Evolutionary conservation across 2,888 invertebrate species (phyloP), one percentile per base, ranked within the genome.

Genomic region (Halictus quadricinctus): DNA sequence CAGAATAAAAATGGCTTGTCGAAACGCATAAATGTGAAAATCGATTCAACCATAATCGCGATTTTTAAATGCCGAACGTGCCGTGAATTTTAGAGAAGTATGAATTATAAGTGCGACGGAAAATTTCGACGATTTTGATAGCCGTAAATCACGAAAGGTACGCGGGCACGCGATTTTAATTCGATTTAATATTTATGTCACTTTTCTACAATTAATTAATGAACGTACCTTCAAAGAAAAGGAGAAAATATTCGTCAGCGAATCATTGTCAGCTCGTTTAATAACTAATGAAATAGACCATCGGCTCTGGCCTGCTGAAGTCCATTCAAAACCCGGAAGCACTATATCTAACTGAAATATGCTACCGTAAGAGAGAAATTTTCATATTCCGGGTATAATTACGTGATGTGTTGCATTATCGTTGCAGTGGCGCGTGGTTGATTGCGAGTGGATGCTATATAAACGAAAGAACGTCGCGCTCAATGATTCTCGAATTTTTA

Each of bases 371-470:
- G 69, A 41, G 85, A 76, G 85, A 85, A 86, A 86, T 85, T 78
- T 78, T 84, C 78, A 78, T 86, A 81, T 76, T 73, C 29, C 69
- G 41, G n/a, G 58, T 36, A 36, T 85, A 85, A 86, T 86, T 79
- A 76, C 66, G 18, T 12, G 76, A 72, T n/a, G 13, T 21, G 77
- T 75, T 82, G 78, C 78, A 75, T 84, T 78, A 77, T 80, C n/a
- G 72, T 74, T 81, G 46, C 76, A 60, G 66, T 4, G 50, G 69
- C 54, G 69, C 69, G 13, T 70, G 74, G 70, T 70, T 43, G 70
- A 70, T 70, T 43, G 70, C 70, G 21, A 70, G 41, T 70, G 41
- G 25, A 46, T 18, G 25, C 15, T 48, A 72, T 29, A 72, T 29
- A 29, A 64, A 64, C 29, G 64, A 72, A 48, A 15, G 46, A 72